Evolutionary conservation across 1,140 invertebrate genomes (phyloP).

Genomic region (Drepana arcuata): DNA sequence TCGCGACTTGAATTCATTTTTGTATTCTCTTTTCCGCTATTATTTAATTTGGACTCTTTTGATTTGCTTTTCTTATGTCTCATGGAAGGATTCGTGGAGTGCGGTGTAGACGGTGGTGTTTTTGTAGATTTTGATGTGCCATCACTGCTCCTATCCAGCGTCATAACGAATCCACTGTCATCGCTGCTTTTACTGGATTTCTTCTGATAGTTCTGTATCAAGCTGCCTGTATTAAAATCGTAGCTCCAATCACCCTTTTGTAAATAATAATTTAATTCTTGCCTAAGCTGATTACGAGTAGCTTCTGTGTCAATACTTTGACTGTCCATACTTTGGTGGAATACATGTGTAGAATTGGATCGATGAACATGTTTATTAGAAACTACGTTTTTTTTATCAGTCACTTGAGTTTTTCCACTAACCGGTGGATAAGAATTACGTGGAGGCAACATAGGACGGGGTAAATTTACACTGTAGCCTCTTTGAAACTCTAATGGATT

Average conservation of each 20-base stretch:
- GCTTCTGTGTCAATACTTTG: constrained; percentile 60
- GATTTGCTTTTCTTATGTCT: constrained; percentile 65
- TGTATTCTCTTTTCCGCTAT: constrained; percentile 50
- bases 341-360: constrained; percentile 71
- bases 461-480: constrained; percentile 69
- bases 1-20: constrained; percentile 68
- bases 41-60: constrained; percentile 60
- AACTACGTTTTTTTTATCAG: constrained; percentile 63
- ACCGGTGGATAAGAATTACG: constrained; percentile 75
- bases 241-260: constrained; percentile 69
- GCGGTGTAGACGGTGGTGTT: constrained; percentile 57
- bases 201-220: constrained; percentile 66
- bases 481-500: constrained; percentile 72
- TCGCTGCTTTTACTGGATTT: constrained; percentile 68
- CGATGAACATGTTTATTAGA: constrained; percentile 69
- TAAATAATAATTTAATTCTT: constrained; percentile 63
- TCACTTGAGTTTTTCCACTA: constrained; percentile 66
- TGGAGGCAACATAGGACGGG: constrained; percentile 72
- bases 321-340: constrained; percentile 61
- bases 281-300: constrained; percentile 55
- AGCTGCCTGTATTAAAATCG: constrained; percentile 60
- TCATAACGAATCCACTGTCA: constrained; percentile 67
- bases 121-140: constrained; percentile 64
- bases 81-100: constrained; percentile 57
- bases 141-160: constrained; percentile 63